These are phyloP conservation scores for Momotus momota DNA, from an alignment of 2,797 vertebrate genomes.

Conservation along the genomic window DNA sequence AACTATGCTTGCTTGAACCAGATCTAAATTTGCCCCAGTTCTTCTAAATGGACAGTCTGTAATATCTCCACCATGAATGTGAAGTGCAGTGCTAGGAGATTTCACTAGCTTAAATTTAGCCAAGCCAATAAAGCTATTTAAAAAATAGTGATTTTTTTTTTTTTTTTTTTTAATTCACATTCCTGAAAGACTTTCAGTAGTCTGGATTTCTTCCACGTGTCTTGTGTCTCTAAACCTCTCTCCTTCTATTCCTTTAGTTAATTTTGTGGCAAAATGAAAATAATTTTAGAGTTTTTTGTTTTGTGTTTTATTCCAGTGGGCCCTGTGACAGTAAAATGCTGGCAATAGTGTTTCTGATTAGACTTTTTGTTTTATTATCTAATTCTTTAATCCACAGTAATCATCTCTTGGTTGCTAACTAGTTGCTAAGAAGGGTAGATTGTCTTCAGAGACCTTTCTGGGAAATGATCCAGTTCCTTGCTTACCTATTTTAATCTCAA, in stretches of 20 bases:
- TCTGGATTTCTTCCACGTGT: constrained; percentile 38
- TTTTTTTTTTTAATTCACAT: not conserved
- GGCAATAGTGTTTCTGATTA: constrained; percentile 27
- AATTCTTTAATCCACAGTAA: constrained; percentile 48
- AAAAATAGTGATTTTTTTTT: not conserved
- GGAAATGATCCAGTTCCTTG: constrained; percentile 57
- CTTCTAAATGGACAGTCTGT: not conserved
- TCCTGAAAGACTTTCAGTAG: constrained; percentile 30
- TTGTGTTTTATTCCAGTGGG: not conserved
- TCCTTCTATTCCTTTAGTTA: constrained; percentile 10
- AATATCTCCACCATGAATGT: not conserved
- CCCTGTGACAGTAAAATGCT: constrained; percentile 30
- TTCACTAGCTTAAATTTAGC: constrained; percentile 1
- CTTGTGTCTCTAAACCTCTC: not conserved
- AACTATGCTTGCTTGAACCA: not conserved
- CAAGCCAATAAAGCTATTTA: constrained; percentile 14
- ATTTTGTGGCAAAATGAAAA: constrained; percentile 34
- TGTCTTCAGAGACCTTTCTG: constrained; percentile 52
- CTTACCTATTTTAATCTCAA: constrained; percentile 51
- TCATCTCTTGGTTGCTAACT: constrained; percentile 38
- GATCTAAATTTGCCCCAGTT: not conserved
- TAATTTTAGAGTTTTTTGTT: not conserved
- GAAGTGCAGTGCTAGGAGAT: not conserved
- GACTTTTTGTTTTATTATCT: constrained; percentile 50
- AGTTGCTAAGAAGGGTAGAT: constrained; percentile 41